Conservation (phyloP, 2,113 vertebrate genomes). For the Todiramphus saurophagus region DNA sequence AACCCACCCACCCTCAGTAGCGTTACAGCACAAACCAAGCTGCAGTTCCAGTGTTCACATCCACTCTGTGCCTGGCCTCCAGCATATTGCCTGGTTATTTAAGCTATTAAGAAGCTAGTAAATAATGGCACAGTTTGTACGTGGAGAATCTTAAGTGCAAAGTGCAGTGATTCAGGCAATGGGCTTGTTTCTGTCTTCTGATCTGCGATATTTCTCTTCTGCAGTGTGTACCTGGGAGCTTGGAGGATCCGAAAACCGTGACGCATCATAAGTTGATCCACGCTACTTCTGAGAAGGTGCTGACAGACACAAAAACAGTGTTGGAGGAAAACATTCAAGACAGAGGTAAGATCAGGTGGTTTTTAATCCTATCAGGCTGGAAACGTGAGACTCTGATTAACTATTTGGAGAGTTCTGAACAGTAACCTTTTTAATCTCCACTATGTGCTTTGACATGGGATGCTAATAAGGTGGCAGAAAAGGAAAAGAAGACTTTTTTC, state of each 20-base stretch:
- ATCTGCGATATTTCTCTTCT: background rate
- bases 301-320: slow-evolving; percentile 88
- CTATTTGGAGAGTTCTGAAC: background rate
- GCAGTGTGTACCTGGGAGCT: slow-evolving; percentile 87
- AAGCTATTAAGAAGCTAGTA: background rate
- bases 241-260: slow-evolving; percentile 94
- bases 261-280: slow-evolving; percentile 95
- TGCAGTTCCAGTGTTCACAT: background rate
- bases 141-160: background rate
- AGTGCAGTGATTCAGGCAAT: background rate
- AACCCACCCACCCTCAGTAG: background rate
- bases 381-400: background rate
- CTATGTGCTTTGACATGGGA: background rate
- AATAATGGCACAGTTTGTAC: background rate
- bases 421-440: background rate
- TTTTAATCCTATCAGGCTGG: background rate
- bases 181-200: background rate
- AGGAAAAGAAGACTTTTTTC: background rate
- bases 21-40: background rate
- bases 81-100: background rate
- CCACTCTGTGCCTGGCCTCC: background rate
- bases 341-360: slow-evolving; percentile 75
- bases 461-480: background rate
- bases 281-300: slow-evolving; percentile 89
- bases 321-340: slow-evolving; percentile 93